Conservation (phyloP, 2,888 invertebrate species). For the Dascillus cervinus region DNA sequence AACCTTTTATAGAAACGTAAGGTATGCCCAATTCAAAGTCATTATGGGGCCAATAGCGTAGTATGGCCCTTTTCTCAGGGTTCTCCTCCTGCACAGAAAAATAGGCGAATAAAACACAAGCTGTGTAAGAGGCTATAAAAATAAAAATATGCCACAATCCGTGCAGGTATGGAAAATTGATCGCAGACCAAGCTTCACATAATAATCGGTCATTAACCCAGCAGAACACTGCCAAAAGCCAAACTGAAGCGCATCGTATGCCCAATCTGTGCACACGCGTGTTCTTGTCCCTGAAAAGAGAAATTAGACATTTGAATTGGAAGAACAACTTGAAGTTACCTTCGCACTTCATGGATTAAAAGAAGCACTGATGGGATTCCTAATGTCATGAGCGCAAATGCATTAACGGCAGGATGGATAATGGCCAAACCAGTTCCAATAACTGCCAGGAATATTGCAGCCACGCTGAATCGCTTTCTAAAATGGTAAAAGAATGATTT, state of each 20-base stretch:
- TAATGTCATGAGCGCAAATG: constrained; percentile 71
- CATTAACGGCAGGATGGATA: constrained; percentile 73
- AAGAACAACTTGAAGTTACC: constrained; percentile 43
- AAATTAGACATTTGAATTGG: constrained; percentile 1
- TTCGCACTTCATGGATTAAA: constrained; percentile 58
- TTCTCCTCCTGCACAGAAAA: constrained; percentile 66
- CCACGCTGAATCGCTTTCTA: constrained; percentile 56
- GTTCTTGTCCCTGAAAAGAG: constrained; percentile 7
- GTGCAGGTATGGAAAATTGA: constrained; percentile 76
- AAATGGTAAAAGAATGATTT: constrained; percentile 22
- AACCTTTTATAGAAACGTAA: constrained; percentile 55
- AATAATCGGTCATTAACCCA: constrained; percentile 74
- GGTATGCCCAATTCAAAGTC: constrained; percentile 72
- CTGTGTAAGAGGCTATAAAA: constrained; percentile 70
- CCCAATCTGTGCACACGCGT: constrained; percentile 57
- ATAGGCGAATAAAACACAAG: constrained; percentile 70
- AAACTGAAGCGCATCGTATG: constrained; percentile 59
- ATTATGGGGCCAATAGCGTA: constrained; percentile 71
- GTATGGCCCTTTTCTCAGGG: constrained; percentile 60
- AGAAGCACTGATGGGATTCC: constrained; percentile 62
- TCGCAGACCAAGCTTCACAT: constrained; percentile 69
- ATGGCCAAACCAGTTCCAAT: constrained; percentile 61
- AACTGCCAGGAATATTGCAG: constrained; percentile 52
- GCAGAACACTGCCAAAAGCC: constrained; percentile 63
- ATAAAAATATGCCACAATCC: constrained; percentile 78